Percentiles rank a stretch among this genome's conserved stretches.
Evolutionary conservation across 2,797 vertebrate species (phyloP).

Genomic region (Hydrocynus forskahlii): DNA sequence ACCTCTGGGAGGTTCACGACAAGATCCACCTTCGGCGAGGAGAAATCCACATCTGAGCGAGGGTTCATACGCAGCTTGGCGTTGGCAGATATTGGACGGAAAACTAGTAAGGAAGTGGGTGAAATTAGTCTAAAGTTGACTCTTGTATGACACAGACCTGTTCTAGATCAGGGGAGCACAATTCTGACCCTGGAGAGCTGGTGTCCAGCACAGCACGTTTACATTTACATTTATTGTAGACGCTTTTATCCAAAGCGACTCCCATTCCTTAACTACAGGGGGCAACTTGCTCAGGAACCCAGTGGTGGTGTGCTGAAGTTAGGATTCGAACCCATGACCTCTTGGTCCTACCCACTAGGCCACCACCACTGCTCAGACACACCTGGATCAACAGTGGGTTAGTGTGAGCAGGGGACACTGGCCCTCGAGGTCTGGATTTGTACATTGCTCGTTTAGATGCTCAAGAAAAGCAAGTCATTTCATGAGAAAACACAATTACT

Average conservation of each 20-base stretch:
- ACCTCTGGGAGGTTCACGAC: slow-evolving; percentile 90
- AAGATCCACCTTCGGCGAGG: slow-evolving; percentile 91
- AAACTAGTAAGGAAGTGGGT: slow-evolving; percentile 78
- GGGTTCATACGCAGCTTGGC: slow-evolving; percentile 97
- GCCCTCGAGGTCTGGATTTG: no score
- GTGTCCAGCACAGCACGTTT: no score
- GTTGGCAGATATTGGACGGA: slow-evolving; percentile 92
- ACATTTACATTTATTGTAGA: no score
- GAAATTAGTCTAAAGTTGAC: not conserved
- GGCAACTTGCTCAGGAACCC: no score
- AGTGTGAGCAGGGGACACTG: no score
- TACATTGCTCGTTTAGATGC: not conserved
- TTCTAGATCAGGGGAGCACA: not conserved
- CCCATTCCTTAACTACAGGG: no score
- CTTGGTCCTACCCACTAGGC: no score
- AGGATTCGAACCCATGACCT: no score
- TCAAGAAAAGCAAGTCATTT: not conserved
- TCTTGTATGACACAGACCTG: not conserved
- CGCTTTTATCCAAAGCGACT: no score
- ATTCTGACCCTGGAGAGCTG: not conserved
- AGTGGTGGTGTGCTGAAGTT: no score
- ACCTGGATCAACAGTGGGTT: no score
- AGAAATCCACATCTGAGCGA: slow-evolving; percentile 91
- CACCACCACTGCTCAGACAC: no score
- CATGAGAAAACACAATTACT: not conserved